These are phyloP conservation scores for Drosophila tsacasi DNA, from an alignment of 1,140 invertebrate species.

Conservation along the genomic window DNA sequence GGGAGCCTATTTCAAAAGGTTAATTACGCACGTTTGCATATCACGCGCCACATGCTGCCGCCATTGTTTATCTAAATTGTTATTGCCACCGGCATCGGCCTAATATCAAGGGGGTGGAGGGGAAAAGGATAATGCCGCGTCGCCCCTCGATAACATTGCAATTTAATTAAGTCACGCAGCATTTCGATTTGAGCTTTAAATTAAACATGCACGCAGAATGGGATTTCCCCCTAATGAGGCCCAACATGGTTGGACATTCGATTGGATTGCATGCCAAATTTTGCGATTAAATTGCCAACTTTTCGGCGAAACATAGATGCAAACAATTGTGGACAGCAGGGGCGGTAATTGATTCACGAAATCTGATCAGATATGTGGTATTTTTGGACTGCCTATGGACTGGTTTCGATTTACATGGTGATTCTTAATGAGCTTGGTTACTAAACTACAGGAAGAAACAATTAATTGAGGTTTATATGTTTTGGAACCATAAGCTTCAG, in stretches of 20 bases:
- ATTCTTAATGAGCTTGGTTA: background rate
- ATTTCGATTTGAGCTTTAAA: conserved; percentile 74
- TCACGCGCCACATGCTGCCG: conserved; percentile 62
- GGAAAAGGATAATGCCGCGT: background rate
- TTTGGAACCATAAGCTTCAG: background rate
- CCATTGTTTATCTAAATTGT: conserved; percentile 73
- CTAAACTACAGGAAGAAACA: background rate
- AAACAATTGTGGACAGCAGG: conserved; percentile 26
- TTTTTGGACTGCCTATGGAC: conserved; percentile 6
- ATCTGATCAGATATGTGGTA: conserved; percentile 11
- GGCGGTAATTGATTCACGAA: conserved; percentile 28
- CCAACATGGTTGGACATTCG: conserved; percentile 49
- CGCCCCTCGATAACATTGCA: conserved; percentile 59
- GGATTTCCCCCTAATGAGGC: conserved; percentile 59
- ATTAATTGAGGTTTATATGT: background rate
- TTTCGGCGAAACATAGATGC: conserved; percentile 2
- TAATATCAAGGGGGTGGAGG: background rate
- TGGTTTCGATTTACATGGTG: background rate
- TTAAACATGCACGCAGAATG: conserved; percentile 51
- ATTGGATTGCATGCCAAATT: conserved; percentile 8
- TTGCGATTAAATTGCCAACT: conserved; percentile 17
- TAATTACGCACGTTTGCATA: conserved; percentile 76
- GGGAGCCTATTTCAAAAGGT: conserved; percentile 67
- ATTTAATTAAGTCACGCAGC: conserved; percentile 81
- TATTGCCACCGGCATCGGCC: conserved; percentile 48